A percentile compares a stretch with the other conserved stretches of the same genome.
These are phyloP conservation scores for Troglohyphantes excavatus DNA, from an alignment of 2,888 invertebrate genomes.

Conservation along the genomic window DNA sequence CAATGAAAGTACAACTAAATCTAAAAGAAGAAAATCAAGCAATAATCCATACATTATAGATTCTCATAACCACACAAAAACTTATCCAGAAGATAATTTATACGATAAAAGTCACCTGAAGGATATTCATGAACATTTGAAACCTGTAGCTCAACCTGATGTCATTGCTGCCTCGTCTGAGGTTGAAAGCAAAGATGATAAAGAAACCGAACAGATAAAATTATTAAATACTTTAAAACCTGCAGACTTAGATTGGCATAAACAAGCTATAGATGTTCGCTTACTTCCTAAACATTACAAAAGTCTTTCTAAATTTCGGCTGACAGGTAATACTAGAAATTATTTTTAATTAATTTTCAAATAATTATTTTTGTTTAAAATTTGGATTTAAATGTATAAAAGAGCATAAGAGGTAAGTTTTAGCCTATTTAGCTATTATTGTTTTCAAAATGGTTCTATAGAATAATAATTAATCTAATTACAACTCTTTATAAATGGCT, in stretches of 20 bases:
- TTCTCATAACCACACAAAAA: neutral
- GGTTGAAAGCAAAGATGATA: neutral
- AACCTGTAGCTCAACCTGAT: constrained; percentile 42
- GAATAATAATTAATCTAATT: too few relatives aligned
- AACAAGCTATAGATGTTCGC: constrained; percentile 45
- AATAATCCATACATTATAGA: neutral
- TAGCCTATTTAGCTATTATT: too few relatives aligned
- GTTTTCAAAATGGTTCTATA: too few relatives aligned
- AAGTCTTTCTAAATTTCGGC: constrained; percentile 72
- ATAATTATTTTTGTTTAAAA: too few relatives aligned
- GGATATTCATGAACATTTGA: constrained; percentile 22
- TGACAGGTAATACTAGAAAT: constrained; percentile 75
- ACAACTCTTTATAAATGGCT: too few relatives aligned
- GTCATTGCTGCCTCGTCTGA: constrained; percentile 23
- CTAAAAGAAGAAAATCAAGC: neutral
- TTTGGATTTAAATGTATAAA: too few relatives aligned
- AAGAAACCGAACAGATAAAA: constrained; percentile 16
- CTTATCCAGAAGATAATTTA: constrained; percentile 3
- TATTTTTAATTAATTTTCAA: too few relatives aligned
- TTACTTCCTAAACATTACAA: constrained; percentile 71
- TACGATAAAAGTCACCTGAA: neutral
- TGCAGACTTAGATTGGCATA: constrained; percentile 69
- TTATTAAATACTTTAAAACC: constrained; percentile 71
- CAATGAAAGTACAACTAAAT: neutral
- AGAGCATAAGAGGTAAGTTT: too few relatives aligned